phyloP scores from a whole-genome alignment of 2,113 vertebrate genomes.

The Cyrtonyx montezumae region DNA sequence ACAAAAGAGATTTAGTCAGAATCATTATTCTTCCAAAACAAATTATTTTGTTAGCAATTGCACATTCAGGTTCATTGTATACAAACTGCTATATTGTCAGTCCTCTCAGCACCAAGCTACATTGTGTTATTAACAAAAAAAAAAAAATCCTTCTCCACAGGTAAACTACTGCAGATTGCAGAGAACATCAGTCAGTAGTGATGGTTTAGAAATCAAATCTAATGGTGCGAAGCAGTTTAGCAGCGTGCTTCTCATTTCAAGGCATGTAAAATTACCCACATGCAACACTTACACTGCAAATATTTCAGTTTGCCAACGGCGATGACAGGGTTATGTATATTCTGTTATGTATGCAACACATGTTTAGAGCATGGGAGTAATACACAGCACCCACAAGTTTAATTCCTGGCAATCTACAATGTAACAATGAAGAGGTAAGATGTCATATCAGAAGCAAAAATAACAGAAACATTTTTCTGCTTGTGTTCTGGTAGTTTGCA shows the following conservation, averaged over 20 bases:
- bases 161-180: background rate
- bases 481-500: background rate
- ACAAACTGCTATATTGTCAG: background rate
- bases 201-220: background rate
- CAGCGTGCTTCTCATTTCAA: background rate
- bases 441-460: background rate
- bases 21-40: background rate
- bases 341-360: accelerated
- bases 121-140: background rate
- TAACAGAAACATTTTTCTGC: background rate
- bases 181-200: background rate
- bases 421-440: background rate
- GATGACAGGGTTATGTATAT: background rate
- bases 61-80: background rate
- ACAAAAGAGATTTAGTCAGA: background rate
- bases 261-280: background rate
- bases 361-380: background rate
- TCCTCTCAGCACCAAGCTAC: background rate
- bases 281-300: background rate
- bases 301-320: background rate
- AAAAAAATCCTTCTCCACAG: background rate
- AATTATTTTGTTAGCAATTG: conserved; percentile 6
- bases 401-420: background rate
- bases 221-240: background rate
- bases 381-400: background rate